Base-by-base conservation (phyloP, 1,140 invertebrate genomes). In the Drosophila pallidifrons region DNA sequence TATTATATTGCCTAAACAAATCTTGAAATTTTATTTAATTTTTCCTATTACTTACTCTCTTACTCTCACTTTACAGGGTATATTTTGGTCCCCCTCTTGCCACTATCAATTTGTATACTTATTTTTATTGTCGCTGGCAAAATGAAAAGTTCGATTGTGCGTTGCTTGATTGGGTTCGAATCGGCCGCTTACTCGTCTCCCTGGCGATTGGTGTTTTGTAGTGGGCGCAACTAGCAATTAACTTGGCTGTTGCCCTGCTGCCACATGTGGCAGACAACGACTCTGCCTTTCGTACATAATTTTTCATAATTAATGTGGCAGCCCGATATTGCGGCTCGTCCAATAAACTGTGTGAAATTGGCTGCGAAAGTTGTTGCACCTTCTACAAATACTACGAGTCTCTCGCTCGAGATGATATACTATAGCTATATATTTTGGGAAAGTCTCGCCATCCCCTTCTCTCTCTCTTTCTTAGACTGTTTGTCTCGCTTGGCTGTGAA, bases 141-240 rank as follows among this genome's bases (percentile, higher is more conserved):
- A 71, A 61, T 74, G 77, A 88, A 88, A 80, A 88, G 63, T 87
- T 85, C 80, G 80, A 83, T 83, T 83, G 85, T 89, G 73, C 81
- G 85, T 83, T 52, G 66, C 77, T 83, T 88, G 85, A 89, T 88
- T 88, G 80, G 85, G 64, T 63, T 67, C 63, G 76, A 85, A 67
- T 66, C 15, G 46, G 30, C 32, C 59, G 71, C 20, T 20, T 43
- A 49, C 58, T 51, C 58, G 8, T 30, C 41, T 52, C 16, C 15
- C 38, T 61, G 68, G 35, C 66, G 54, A 41, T 51, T 63, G 59
- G 65, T 66, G 64, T 59, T 77, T 80, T 88, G 78, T 88, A 64
- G 83, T 87, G 83, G 77, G 82, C 82, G 82, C 82, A 86, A 71
- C 72, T 85, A 89, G 77, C 81, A 85, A 81, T 89, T 83, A 85